Percentiles rank a stretch among this genome's conserved stretches.
Conservation (phyloP, 1,140 invertebrate genomes). For the Drosophila nigromelanica region DNA sequence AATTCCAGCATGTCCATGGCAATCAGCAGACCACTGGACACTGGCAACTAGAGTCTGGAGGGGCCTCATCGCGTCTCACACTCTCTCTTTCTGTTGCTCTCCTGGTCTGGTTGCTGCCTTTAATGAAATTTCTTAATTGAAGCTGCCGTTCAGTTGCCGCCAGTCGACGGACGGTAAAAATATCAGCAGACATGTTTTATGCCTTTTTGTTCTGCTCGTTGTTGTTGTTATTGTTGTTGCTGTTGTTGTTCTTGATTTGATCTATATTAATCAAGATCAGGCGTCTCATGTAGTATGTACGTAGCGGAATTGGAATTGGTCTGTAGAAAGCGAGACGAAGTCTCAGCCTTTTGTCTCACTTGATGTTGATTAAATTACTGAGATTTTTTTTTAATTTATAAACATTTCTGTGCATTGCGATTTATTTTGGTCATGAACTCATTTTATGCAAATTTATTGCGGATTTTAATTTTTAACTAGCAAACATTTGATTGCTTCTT, state of each 20-base stretch:
- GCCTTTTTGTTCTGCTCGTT: conserved; percentile 40
- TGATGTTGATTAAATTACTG: conserved; percentile 49
- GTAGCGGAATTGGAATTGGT: conserved; percentile 19
- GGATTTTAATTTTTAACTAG: conserved; percentile 1
- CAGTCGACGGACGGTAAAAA: conserved; percentile 62
- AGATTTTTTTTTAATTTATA: conserved; percentile 45
- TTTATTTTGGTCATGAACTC: conserved; percentile 37
- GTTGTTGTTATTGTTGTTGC: conserved; percentile 35
- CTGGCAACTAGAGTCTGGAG: conserved; percentile 8
- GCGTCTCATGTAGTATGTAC: conserved; percentile 43
- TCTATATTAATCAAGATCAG: conserved; percentile 80
- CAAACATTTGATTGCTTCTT: background rate
- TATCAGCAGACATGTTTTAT: conserved; percentile 62
- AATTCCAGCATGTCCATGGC: conserved; percentile 58
- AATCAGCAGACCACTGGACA: conserved; percentile 42
- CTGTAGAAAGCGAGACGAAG: conserved; percentile 21
- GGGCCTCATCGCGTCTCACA: conserved; percentile 24
- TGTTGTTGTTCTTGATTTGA: conserved; percentile 63
- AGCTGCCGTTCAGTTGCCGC: conserved; percentile 56
- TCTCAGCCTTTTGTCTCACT: conserved; percentile 17
- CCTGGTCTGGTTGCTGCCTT: conserved; percentile 39
- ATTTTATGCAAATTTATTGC: conserved; percentile 42
- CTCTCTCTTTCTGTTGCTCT: conserved; percentile 42
- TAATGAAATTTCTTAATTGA: conserved; percentile 82
- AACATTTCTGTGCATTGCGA: conserved; percentile 16